Percentiles rank a stretch among this genome's conserved stretches.
phyloP scores from a whole-genome alignment of 2,113 vertebrate species.

The Micronycteris hirsuta region DNA sequence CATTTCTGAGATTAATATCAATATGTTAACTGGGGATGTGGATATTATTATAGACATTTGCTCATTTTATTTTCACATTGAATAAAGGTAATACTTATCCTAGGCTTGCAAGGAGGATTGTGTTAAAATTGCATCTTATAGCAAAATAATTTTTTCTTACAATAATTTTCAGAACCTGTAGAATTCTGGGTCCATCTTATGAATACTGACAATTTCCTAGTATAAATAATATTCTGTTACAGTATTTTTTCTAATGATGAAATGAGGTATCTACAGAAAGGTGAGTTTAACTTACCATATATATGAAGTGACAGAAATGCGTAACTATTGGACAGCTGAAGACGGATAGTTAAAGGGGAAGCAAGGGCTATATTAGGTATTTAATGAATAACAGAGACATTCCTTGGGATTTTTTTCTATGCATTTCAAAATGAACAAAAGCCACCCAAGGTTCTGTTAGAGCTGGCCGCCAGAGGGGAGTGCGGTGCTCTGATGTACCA shows the following conservation, averaged over 20 bases:
- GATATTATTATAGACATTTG: background rate
- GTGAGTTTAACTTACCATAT: background rate
- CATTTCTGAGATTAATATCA: background rate
- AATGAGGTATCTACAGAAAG: background rate
- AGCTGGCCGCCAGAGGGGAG: background rate
- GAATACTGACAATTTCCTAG: background rate
- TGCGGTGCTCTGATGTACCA: too few relatives aligned
- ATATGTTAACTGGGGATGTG: background rate
- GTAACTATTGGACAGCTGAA: background rate
- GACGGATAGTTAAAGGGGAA: background rate
- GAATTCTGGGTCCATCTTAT: background rate
- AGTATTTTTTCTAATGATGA: background rate
- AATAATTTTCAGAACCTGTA: background rate
- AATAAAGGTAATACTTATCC: background rate
- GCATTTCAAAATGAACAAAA: background rate
- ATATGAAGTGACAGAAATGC: background rate
- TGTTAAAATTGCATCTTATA: background rate
- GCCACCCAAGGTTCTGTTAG: background rate
- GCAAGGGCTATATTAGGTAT: accelerated
- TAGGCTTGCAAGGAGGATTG: background rate
- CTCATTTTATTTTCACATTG: constrained; percentile 5
- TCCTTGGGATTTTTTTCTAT: background rate
- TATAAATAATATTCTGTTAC: background rate
- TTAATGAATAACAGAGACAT: background rate
- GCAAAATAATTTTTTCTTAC: background rate